A percentile compares a stretch with the other conserved stretches of the same genome.
These are phyloP conservation scores for Pogonognathellus flavescens DNA, from an alignment of 1,140 invertebrate genomes.

Conservation along the genomic window DNA sequence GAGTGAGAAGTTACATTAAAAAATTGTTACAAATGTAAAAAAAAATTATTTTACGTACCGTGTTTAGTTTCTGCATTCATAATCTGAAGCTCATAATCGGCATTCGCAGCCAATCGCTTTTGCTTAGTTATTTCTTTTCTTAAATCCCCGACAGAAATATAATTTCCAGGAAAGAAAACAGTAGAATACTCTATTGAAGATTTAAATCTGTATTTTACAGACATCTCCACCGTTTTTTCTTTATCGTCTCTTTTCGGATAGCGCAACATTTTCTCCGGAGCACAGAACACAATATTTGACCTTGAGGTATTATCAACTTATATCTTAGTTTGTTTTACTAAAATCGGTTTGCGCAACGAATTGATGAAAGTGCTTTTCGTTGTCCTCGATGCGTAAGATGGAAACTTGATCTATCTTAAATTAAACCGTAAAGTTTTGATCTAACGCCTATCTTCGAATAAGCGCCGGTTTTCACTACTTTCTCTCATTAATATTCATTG, in stretches of 20 bases:
- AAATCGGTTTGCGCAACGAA: too few species aligned
- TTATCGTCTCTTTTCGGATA: background rate
- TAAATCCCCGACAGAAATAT: slow-evolving; percentile 20
- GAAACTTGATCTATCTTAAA: too few species aligned
- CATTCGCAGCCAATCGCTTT: background rate
- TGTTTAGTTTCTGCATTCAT: slow-evolving; percentile 29
- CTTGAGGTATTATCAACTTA: too few species aligned
- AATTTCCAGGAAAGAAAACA: background rate
- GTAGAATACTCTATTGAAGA: slow-evolving; percentile 30
- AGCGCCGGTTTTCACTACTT: too few species aligned
- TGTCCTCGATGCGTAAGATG: too few species aligned
- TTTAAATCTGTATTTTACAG: slow-evolving; percentile 24
- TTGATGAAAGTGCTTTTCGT: too few species aligned
- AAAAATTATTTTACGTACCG: background rate
- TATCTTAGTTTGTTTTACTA: too few species aligned
- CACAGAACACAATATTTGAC: too few species aligned
- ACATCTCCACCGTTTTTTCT: background rate
- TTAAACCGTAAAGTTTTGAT: too few species aligned
- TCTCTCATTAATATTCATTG: too few species aligned
- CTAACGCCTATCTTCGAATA: too few species aligned
- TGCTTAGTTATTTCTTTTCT: slow-evolving; percentile 9
- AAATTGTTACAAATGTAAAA: background rate
- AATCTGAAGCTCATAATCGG: slow-evolving; percentile 22
- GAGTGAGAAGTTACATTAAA: background rate
- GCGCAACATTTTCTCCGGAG: background rate